Evolutionary conservation across 2,113 vertebrate species (phyloP).

Genomic region (Vicugna pacos): DNA sequence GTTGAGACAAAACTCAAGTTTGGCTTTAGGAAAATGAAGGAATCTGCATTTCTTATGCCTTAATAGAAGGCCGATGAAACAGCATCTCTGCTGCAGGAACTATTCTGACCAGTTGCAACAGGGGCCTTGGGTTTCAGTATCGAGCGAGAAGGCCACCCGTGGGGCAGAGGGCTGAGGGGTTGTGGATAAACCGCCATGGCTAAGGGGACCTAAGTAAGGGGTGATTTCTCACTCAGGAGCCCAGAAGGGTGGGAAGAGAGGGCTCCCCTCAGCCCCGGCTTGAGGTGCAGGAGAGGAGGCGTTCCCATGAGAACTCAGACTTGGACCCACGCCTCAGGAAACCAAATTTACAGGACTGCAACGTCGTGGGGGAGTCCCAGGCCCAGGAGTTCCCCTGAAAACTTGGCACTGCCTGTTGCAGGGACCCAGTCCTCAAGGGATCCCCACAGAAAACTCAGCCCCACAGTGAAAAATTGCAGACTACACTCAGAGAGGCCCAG

Average conservation of each 20-base stretch:
- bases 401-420: not conserved
- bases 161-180: not conserved
- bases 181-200: not conserved
- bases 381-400: not conserved
- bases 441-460: not conserved
- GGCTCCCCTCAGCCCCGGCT: not conserved
- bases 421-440: not conserved
- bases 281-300: too few species aligned
- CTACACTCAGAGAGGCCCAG: not conserved
- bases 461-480: not conserved
- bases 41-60: not conserved
- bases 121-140: not conserved
- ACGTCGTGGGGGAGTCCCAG: not conserved
- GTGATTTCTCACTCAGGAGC: not conserved
- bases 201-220: not conserved
- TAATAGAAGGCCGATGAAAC: not conserved
- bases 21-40: not conserved
- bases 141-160: not conserved
- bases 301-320: not conserved
- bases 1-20: not conserved
- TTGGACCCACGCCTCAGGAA: not conserved
- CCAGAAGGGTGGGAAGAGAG: too few species aligned
- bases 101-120: not conserved
- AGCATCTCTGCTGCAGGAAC: not conserved
- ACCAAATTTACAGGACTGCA: not conserved